Evolutionary conservation across 2,888 invertebrate species (phyloP).

Genomic region (Clanis bilineata): DNA sequence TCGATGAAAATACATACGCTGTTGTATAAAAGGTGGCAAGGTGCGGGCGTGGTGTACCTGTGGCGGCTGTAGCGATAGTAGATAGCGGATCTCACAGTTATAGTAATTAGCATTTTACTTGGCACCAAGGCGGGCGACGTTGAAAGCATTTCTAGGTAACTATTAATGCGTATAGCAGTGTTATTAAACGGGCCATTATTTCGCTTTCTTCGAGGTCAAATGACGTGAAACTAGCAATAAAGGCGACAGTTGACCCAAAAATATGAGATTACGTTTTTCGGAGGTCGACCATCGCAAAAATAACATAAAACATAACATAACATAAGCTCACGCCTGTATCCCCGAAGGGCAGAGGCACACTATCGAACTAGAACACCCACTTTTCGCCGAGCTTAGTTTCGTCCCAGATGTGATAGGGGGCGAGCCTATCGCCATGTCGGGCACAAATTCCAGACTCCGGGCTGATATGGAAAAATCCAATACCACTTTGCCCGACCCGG

Average conservation of each 20-base stretch:
- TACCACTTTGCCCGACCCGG: too few relatives aligned
- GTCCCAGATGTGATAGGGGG: too few relatives aligned
- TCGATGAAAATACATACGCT: conserved; percentile 63
- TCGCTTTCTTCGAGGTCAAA: background rate
- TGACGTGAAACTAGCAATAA: background rate
- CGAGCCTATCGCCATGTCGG: too few relatives aligned
- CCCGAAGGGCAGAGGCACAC: too few relatives aligned
- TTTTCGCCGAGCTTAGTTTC: too few relatives aligned
- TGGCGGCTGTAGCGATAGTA: background rate
- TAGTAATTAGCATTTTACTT: conserved; percentile 6
- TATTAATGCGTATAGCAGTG: background rate
- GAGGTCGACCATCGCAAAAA: background rate
- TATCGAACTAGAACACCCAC: too few relatives aligned
- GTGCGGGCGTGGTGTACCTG: background rate
- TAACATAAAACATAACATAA: background rate
- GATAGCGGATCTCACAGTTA: conserved; percentile 6
- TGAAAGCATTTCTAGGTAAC: background rate
- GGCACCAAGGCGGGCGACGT: background rate
- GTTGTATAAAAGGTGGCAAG: conserved; percentile 21
- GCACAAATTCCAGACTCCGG: too few relatives aligned
- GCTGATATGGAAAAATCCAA: too few relatives aligned
- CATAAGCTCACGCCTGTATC: background rate
- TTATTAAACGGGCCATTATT: background rate
- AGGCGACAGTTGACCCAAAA: background rate
- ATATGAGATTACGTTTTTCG: background rate